These are phyloP conservation scores for Eurytoma adleriae DNA, from an alignment of 2,888 invertebrate genomes.

Conservation along the genomic window DNA sequence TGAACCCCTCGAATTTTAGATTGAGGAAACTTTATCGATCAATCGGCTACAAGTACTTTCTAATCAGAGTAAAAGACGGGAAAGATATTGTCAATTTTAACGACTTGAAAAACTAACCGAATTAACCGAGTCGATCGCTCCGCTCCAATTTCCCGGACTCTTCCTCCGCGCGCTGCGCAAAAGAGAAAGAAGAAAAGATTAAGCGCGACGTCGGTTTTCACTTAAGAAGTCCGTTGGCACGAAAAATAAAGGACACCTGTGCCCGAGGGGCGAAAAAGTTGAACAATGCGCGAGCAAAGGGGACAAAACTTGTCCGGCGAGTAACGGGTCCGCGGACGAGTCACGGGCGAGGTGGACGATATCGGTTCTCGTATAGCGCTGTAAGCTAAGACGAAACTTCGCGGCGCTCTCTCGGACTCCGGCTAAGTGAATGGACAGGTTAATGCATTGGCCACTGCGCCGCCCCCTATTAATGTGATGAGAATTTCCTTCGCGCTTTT, in stretches of 20 bases:
- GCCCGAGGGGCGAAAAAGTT: constrained; percentile 11
- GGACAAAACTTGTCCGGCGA: constrained; percentile 55
- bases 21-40: constrained; percentile 55
- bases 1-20: constrained; percentile 53
- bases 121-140: constrained; percentile 6
- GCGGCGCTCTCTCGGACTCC: constrained; percentile 7
- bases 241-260: constrained; percentile 44
- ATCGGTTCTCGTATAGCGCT: constrained; percentile 42
- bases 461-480: constrained; percentile 3
- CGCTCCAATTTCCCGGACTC: neutral
- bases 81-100: constrained; percentile 54
- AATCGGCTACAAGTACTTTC: constrained; percentile 50
- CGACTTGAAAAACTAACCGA: constrained; percentile 37
- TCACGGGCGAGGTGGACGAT: constrained; percentile 29
- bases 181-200: neutral
- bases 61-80: constrained; percentile 55
- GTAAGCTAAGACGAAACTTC: constrained; percentile 48
- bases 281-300: constrained; percentile 15
- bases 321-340: constrained; percentile 47
- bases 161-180: neutral
- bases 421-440: constrained; percentile 23
- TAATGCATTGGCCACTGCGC: constrained; percentile 1
- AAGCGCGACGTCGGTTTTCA: neutral
- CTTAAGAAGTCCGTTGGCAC: neutral
- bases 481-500: neutral